Conservation (phyloP, 2,888 invertebrate species). For the Cistogaster globosa region DNA sequence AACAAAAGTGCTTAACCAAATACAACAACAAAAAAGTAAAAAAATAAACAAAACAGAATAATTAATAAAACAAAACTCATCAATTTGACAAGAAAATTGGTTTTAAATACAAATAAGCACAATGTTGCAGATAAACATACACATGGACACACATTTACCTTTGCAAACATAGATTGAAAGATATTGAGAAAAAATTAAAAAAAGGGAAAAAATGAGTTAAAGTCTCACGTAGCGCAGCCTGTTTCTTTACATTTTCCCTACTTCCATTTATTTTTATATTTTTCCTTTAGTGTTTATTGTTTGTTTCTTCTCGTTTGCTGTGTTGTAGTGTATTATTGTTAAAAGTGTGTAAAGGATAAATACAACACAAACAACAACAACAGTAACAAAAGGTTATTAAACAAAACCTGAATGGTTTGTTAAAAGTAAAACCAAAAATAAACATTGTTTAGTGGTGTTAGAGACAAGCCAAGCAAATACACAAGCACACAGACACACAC, state of each 20-base stretch:
- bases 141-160: neutral
- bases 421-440: conserved; percentile 47
- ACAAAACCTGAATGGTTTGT: conserved; percentile 46
- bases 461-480: conserved; percentile 36
- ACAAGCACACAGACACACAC: too few species aligned
- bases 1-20: conserved; percentile 36
- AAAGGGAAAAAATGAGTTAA: conserved; percentile 18
- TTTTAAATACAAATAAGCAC: conserved; percentile 3
- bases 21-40: neutral
- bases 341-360: conserved; percentile 52
- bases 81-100: conserved; percentile 44
- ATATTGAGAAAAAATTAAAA: too few species aligned
- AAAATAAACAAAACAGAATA: neutral
- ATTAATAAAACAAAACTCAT: conserved; percentile 10
- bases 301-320: neutral
- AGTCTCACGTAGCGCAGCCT: conserved; percentile 31
- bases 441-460: conserved; percentile 64
- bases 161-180: neutral
- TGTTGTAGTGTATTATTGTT: neutral
- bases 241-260: neutral
- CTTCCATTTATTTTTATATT: neutral
- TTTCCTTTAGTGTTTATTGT: neutral
- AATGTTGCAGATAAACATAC: neutral
- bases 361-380: neutral
- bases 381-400: conserved; percentile 32